Evolutionary conservation across 2,113 vertebrate species (phyloP), one percentile per base, ranked within the genome.

Genomic region (Hypocryptadius cinnamomeus): DNA sequence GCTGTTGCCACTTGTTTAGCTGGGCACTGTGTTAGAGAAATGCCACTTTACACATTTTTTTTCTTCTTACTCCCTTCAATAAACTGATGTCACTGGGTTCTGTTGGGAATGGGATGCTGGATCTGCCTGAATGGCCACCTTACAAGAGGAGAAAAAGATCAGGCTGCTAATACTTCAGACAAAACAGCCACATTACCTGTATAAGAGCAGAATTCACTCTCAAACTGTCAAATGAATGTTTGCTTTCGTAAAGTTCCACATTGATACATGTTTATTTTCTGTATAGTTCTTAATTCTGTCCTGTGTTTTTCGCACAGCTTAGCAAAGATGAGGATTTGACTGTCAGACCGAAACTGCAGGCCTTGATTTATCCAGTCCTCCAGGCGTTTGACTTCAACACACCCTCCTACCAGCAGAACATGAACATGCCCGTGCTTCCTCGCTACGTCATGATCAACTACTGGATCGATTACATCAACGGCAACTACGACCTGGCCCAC

Each of bases 371-470:
- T 57, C 99, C 99, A 0, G 99, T 98, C 44, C 98, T 99, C 50
- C 99, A 99, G 95, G 98, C 98, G 1, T 97, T 99, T 14, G 99
- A 99, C 96, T 99, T 99, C 96, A 97, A 99, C 92, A 99, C 99
- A 0, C 97, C 99, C 5, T 99, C 99, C 12, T 99, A 99, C 83
- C 99, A 99, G 97, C 99, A 99, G 97, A 99, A 99, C 85, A 92
- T 79, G 92, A 96, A 98, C 27, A 96, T 98, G n/a, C 98, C 99
- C 9, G 98, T 99, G 94, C 97, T 99, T 9, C 97, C 98, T 59
- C 96, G 98, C 21, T 95, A 94, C 0, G n/a, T 98, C 96, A 98
- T 99, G 99, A 97, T 98, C 21, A 98, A 97, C 23, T 99, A 98
- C 89, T 99, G 99, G 99, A 94, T 99, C 42, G 97, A 99, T 70